Conservation (phyloP, 2,797 vertebrate species). For the Sebastes miniatus region DNA sequence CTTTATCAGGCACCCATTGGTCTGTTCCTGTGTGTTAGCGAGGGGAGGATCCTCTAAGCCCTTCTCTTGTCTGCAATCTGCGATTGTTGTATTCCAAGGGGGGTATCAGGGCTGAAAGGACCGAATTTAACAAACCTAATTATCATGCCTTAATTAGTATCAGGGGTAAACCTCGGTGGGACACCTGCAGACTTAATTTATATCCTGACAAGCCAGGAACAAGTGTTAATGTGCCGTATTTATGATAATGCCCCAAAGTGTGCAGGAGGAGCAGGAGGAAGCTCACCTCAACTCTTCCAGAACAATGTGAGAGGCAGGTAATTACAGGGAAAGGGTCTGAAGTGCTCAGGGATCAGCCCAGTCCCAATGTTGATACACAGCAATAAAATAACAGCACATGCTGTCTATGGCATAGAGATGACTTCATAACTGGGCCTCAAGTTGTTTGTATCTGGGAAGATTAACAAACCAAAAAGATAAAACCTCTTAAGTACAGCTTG, state of each 20-base stretch:
- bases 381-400: slow-evolving; percentile 50
- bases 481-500: background rate
- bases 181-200: slow-evolving; percentile 99
- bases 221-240: slow-evolving; percentile 99
- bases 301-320: slow-evolving; percentile 80
- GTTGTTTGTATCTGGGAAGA: slow-evolving; percentile 21
- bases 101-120: slow-evolving; percentile 79
- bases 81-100: slow-evolving; percentile 82
- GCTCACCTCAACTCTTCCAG: slow-evolving; percentile 79
- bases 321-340: slow-evolving; percentile 78
- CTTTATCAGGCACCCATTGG: slow-evolving; percentile 76
- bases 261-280: slow-evolving; percentile 77
- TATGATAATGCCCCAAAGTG: slow-evolving; percentile 96
- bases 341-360: slow-evolving; percentile 62
- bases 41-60: slow-evolving; percentile 74
- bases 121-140: slow-evolving; percentile 99
- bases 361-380: slow-evolving; percentile 60
- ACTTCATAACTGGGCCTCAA: slow-evolving; percentile 27
- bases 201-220: slow-evolving; percentile 99
- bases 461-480: slow-evolving; percentile 4
- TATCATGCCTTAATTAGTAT: slow-evolving; percentile 99
- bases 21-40: slow-evolving; percentile 67
- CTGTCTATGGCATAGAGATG: slow-evolving; percentile 10
- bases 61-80: slow-evolving; percentile 82
- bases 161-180: slow-evolving; percentile 98